phyloP scores from a whole-genome alignment of 2,888 invertebrate genomes.

The Drymonia ruficornis region DNA sequence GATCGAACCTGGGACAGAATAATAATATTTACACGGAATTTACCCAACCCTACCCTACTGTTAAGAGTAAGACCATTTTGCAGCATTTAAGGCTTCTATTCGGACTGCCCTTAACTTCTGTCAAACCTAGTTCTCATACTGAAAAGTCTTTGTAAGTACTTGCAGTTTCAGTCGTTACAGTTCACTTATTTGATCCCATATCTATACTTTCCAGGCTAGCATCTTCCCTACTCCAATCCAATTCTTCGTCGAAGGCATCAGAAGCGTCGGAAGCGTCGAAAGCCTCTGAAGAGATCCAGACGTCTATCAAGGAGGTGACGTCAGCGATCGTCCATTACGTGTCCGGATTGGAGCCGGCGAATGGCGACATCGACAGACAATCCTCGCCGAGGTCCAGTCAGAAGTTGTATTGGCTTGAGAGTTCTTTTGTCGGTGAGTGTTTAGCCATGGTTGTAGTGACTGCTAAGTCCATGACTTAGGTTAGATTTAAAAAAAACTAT shows the following conservation, averaged over 20 bases:
- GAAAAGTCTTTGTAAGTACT: too few species aligned
- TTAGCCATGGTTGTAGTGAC: not conserved
- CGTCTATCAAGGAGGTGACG: constrained; percentile 96
- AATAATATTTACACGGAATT: too few species aligned
- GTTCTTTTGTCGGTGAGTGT: constrained; percentile 88
- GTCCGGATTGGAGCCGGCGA: constrained; percentile 87
- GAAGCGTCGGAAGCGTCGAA: constrained; percentile 61
- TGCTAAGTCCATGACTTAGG: too few species aligned
- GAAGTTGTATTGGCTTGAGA: constrained; percentile 95
- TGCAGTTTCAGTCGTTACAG: too few species aligned
- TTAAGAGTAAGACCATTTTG: too few species aligned
- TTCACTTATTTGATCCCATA: too few species aligned
- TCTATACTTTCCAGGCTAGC: constrained; percentile 81
- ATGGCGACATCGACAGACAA: constrained; percentile 82
- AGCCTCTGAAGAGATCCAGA: constrained; percentile 89
- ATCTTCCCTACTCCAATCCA: constrained; percentile 85
- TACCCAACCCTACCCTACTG: too few species aligned
- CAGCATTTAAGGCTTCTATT: too few species aligned
- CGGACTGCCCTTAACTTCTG: too few species aligned
- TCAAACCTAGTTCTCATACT: too few species aligned
- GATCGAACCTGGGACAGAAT: too few species aligned
- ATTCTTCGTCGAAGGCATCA: constrained; percentile 63
- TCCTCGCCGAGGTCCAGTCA: constrained; percentile 86
- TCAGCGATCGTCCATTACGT: constrained; percentile 97
- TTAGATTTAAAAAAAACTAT: too few species aligned